phyloP scores from a whole-genome alignment of 23 tunicate species.

The Diplosoma virens region DNA sequence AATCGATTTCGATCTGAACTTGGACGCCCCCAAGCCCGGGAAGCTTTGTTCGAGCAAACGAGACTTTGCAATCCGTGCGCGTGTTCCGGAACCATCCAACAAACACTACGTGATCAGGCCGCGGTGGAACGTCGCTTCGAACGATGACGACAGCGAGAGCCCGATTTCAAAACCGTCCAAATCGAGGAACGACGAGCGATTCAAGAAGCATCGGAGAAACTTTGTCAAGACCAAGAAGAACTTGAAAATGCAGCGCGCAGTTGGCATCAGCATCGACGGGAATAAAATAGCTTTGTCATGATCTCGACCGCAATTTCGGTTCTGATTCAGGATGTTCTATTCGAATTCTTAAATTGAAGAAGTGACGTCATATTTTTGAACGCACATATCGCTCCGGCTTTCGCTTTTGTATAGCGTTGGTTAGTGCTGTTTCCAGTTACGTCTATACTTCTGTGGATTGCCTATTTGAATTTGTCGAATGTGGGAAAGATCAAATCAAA shows the following conservation, averaged over 20 bases:
- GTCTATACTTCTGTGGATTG: no score
- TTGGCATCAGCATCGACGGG: constrained; percentile 86
- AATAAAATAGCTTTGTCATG: constrained; percentile 73
- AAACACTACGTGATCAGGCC: constrained; percentile 97
- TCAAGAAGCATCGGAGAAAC: constrained; percentile 75
- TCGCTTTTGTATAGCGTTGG: no score
- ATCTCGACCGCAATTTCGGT: no score
- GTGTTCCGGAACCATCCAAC: constrained; percentile 94
- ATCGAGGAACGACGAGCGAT: constrained; percentile 70
- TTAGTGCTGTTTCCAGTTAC: no score
- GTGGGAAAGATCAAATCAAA: no score
- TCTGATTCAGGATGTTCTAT: no score
- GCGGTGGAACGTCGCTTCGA: constrained; percentile 77
- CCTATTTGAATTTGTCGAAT: no score
- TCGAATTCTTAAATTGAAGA: no score
- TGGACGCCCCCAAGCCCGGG: constrained; percentile 42
- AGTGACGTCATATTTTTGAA: no score
- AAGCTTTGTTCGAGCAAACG: constrained; percentile 81
- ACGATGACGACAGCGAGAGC: constrained; percentile 45
- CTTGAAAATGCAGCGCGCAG: constrained; percentile 81
- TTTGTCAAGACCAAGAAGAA: constrained; percentile 73
- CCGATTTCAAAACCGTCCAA: constrained; percentile 32
- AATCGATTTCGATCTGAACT: constrained; percentile 4
- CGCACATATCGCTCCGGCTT: no score
- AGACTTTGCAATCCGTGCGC: constrained; percentile 95